Base-by-base conservation (phyloP, 1,140 invertebrate species). In the Mactra quadrangularis region DNA sequence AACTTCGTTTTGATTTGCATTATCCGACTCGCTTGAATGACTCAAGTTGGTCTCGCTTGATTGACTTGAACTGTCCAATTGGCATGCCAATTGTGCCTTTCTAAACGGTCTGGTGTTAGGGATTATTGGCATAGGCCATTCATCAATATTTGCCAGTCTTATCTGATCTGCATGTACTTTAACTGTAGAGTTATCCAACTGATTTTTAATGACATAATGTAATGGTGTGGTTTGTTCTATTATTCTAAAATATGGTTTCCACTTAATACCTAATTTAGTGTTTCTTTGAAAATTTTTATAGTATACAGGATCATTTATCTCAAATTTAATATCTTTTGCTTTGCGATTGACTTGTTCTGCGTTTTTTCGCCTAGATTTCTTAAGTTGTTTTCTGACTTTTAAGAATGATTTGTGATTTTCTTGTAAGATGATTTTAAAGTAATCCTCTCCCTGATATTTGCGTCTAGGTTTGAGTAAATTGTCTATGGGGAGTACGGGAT, bases 351-450 rank as follows among this genome's bases (percentile, higher is more conserved):
- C 76, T 35, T 85, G 75, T 29, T 79, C 70, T 19, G 62, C 59
- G 52, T 81, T 60, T 25, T 41, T 45, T 15, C 76, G 11, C 15
- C 74, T 57, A 0, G 77, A 11, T 17, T 76, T 82, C 52, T 77
- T 81, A 9, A 76, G 4, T 31, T 64, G 22, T 35, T 35, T 78
- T n/a, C 72, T 52, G 1, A 85, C 79, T 13, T 41, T 17, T 9
- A 50, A 0, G 33, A 86, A 86, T 19, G 66, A n/a, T 75, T 52
- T 64, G 19, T 83, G 70, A 35, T 83, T 70, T 9, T 75, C n/a
- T 64, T 83, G 11, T 0, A 83, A 31, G 13, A 68, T 55, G 15
- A 41, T 41, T 41, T 41, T 41, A 41, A 7, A 41, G 15, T 41
- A 7, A 7, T 41, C 6, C 15, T 41, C 38, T 7, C 38, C 6